Percentiles rank a stretch among this genome's conserved stretches.
Evolutionary conservation across 2,113 vertebrate species (phyloP).

Genomic region (Salvelinus sp.): DNA sequence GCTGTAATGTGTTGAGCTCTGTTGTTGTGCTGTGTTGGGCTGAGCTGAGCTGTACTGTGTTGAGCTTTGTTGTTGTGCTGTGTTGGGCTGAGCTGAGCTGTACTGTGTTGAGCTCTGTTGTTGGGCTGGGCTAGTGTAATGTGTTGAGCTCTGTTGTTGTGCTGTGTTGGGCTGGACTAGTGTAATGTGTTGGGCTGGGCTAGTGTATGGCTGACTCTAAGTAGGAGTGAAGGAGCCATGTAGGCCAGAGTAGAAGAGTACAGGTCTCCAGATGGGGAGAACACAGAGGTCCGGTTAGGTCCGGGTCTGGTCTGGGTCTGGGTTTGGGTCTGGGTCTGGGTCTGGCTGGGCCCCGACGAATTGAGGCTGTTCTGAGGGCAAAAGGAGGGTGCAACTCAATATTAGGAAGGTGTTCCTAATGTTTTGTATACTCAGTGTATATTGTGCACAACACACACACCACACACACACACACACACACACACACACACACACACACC

Average conservation of each 20-base stretch:
- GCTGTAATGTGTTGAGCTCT: too few relatives aligned
- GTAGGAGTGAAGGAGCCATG: not conserved
- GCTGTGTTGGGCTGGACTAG: not conserved
- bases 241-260: not conserved
- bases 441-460: not conserved
- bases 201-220: not conserved
- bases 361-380: too few relatives aligned
- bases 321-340: not conserved
- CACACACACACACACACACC: too few relatives aligned
- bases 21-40: not conserved
- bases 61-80: too few relatives aligned
- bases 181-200: not conserved
- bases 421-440: not conserved
- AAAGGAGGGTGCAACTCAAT: too few relatives aligned
- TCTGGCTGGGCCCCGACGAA: not conserved
- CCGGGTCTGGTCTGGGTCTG: not conserved
- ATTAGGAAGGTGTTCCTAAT: not conserved
- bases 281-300: not conserved
- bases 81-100: too few relatives aligned
- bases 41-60: too few relatives aligned
- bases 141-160: too few relatives aligned
- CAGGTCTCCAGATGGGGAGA: conserved; percentile 2
- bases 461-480: too few relatives aligned
- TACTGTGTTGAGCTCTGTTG: too few relatives aligned
- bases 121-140: too few relatives aligned